A percentile compares a stretch with the other conserved stretches of the same genome.
These are phyloP conservation scores for Litocranius walleri DNA, from an alignment of 2,113 vertebrate species.

Conservation along the genomic window DNA sequence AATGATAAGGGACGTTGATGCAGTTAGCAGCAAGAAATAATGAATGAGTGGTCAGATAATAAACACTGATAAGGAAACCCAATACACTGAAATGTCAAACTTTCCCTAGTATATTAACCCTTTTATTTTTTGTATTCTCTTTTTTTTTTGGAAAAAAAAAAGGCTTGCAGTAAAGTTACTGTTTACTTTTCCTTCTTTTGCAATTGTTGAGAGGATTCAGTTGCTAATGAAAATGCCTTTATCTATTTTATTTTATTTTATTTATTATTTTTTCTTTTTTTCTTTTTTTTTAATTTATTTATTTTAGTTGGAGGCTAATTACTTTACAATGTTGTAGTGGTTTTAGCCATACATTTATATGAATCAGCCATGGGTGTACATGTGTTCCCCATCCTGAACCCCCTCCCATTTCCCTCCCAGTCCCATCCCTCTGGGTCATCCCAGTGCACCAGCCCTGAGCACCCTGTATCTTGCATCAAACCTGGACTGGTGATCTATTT, in stretches of 20 bases:
- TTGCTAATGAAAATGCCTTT: constrained; percentile 18
- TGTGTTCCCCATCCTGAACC: no score
- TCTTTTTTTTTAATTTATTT: no score
- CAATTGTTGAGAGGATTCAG: background rate
- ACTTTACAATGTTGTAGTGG: no score
- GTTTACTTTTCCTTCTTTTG: background rate
- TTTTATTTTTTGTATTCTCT: background rate
- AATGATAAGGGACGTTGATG: background rate
- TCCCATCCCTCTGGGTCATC: no score
- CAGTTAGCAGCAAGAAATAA: constrained; percentile 19
- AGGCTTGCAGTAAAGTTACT: background rate
- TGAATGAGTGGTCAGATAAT: background rate
- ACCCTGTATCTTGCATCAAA: no score
- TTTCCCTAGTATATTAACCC: background rate
- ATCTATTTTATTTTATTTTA: constrained; percentile 52
- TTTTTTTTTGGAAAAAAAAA: background rate
- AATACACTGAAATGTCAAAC: background rate
- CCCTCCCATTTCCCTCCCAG: no score
- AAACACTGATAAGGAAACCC: background rate
- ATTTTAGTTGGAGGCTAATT: no score
- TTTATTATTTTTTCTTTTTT: no score
- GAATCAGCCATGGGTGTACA: no score
- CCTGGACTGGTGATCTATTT: no score
- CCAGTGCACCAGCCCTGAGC: no score
- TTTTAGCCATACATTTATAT: no score